A percentile compares a stretch with the other conserved stretches of the same genome.
These are phyloP conservation scores for Cataglyphis altisquamis DNA, from an alignment of 2,888 invertebrate species.

Conservation along the genomic window DNA sequence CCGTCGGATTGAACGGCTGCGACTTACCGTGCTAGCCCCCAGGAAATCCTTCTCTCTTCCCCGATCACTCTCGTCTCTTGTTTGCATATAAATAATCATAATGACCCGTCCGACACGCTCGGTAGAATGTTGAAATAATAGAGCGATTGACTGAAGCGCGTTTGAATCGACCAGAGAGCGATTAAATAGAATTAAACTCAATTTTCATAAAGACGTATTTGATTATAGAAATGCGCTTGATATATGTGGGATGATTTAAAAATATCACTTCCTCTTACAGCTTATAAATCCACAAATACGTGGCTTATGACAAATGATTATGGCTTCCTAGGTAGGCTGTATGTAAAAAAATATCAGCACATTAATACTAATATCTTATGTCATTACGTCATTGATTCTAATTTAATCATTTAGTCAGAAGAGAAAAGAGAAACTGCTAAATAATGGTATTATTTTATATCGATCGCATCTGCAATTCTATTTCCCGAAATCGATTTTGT, in stretches of 20 bases:
- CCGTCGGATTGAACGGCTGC: constrained; percentile 21
- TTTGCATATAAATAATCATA: constrained; percentile 65
- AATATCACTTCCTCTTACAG: not conserved
- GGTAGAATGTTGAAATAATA: constrained; percentile 24
- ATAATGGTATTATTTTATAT: not conserved
- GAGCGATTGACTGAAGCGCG: constrained; percentile 17
- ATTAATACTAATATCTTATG: not conserved
- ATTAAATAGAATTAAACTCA: constrained; percentile 35
- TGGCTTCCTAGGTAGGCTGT: not conserved
- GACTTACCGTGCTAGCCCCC: constrained; percentile 44
- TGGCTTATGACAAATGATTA: constrained; percentile 33
- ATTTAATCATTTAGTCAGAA: constrained; percentile 2
- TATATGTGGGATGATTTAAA: constrained; percentile 4
- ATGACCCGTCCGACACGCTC: constrained; percentile 39
- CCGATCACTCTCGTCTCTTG: constrained; percentile 31
- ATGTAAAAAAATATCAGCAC: not conserved
- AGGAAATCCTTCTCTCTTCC: constrained; percentile 13
- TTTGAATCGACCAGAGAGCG: constrained; percentile 11
- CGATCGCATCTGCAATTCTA: not conserved
- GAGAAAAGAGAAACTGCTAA: not conserved
- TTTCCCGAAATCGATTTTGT: constrained; percentile 10
- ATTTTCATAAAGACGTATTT: constrained; percentile 28
- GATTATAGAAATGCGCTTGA: constrained; percentile 30
- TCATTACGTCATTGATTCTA: constrained; percentile 15
- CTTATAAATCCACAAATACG: constrained; percentile 28